Evolutionary conservation across 2,888 invertebrate species (phyloP), one percentile per base, ranked within the genome.

Genomic region (Chrysolina haemoptera): DNA sequence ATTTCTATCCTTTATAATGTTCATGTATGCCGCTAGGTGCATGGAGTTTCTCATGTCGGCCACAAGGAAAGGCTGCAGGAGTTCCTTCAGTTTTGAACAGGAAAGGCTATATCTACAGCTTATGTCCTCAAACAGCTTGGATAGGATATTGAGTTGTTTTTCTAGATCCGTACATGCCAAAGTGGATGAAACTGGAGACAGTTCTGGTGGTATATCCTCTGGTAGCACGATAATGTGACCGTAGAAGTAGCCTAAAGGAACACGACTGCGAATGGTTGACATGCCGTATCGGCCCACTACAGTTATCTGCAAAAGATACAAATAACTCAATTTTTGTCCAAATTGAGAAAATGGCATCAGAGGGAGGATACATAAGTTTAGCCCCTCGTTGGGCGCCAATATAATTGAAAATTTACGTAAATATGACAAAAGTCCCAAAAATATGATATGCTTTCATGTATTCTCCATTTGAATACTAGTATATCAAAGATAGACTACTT

Each of bases 181-280:
- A n/a, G 83, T 81, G 10, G 84, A 79, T 18, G 83, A 79, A 59
- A 81, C 80, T 46, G 85, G 79, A 48, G 87, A 85, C 6, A 89
- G 84, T 67, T 89, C 89, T 1, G 85, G 84, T 20, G 89, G 89
- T 76, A 89, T 86, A 84, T 90, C 90, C 70, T 90, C 90, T 0
- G 90, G 89, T 65, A 96, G 89, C 73, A 95, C 92, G 2, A 95
- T 93, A 53, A 96, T 92, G 87, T 97, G 97, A 0, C 98, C 98
- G 86, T 96, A 98, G 88, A 97, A 98, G 88, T 94, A 94, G n/a
- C 97, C 98, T 48, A 97, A 89, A 0, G 97, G 96, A 77, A 98
- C 96, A 88, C 95, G 94, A 84, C 96, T 96, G 81, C 96, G 93
- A 70, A 96, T 95, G 0, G 96, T 94, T 27, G 96, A 94, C 94